Conservation (phyloP, 2,888 invertebrate species). For the Sycophila texana region DNA sequence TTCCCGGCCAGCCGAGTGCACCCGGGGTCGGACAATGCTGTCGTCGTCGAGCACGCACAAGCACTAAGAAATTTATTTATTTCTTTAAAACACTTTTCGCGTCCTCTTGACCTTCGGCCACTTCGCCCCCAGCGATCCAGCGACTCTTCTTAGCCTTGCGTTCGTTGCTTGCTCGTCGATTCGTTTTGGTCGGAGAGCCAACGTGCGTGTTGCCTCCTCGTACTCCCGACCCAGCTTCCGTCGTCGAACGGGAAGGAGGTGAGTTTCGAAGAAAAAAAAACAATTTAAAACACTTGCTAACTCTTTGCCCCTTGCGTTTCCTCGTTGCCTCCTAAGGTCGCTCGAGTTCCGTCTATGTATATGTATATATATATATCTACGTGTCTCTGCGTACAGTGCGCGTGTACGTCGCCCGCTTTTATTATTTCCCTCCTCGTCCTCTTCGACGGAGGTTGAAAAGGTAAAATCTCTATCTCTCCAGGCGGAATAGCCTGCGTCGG, state of each 20-base stretch:
- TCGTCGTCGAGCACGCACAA: constrained; percentile 49
- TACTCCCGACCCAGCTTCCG: not conserved
- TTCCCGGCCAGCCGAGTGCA: not conserved
- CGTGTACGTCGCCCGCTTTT: too few species aligned
- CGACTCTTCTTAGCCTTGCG: constrained; percentile 48
- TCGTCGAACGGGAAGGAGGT: constrained; percentile 33
- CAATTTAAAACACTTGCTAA: constrained; percentile 15
- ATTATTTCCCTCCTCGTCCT: not conserved
- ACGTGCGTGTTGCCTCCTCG: too few species aligned
- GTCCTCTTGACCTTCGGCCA: constrained; percentile 46
- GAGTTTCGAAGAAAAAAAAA: constrained; percentile 1
- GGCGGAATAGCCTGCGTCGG: constrained; percentile 74
- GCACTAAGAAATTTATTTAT: constrained; percentile 54
- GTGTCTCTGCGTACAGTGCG: not conserved
- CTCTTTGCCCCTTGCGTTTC: not conserved
- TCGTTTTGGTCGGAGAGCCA: constrained; percentile 5
- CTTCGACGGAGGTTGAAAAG: not conserved
- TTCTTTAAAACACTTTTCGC: constrained; percentile 38
- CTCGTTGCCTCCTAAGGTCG: constrained; percentile 14
- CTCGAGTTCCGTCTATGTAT: not conserved
- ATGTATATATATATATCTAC: not conserved
- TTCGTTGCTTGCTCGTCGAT: constrained; percentile 37
- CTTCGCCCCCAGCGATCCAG: constrained; percentile 16
- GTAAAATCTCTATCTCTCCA: not conserved
- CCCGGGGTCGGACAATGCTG: not conserved